Percentiles rank a stretch among this genome's conserved stretches.
phyloP scores from a whole-genome alignment of 2,888 invertebrate genomes.

The Ectemnius lituratus region DNA sequence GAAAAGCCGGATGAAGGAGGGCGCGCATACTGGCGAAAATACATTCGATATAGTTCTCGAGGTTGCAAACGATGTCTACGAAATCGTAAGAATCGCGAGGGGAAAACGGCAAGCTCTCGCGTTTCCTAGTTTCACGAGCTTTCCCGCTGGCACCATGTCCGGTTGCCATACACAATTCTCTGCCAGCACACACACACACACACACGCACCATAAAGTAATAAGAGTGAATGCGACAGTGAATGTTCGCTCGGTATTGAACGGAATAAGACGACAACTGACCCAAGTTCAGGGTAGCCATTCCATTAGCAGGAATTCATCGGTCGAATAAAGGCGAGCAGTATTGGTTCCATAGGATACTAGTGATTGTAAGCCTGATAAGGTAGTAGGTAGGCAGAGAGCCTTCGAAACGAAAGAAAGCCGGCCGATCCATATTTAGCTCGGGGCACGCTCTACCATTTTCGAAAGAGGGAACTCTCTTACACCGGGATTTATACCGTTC shows the following conservation, averaged over 20 bases:
- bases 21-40: background rate
- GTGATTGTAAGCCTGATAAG: too few species aligned
- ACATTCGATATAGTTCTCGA: background rate
- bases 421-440: slow-evolving; percentile 11
- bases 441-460: slow-evolving; percentile 11
- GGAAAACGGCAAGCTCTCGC: slow-evolving; percentile 4
- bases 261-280: too few species aligned
- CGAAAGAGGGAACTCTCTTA: slow-evolving; percentile 8
- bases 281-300: too few species aligned
- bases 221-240: too few species aligned
- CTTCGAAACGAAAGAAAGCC: too few species aligned
- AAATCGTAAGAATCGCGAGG: slow-evolving; percentile 2
- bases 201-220: too few species aligned
- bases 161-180: background rate
- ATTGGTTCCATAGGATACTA: too few species aligned
- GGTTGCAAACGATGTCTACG: background rate
- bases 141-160: background rate
- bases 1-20: background rate
- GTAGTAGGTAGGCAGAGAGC: too few species aligned
- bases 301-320: too few species aligned
- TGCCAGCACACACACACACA: too few species aligned
- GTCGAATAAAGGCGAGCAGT: too few species aligned
- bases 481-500: slow-evolving; percentile 30
- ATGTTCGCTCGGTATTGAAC: too few species aligned
- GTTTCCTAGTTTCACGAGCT: background rate